Percentiles rank a stretch among this genome's conserved stretches.
Evolutionary conservation across 1,140 invertebrate genomes (phyloP).

Genomic region (Drosophila carrolli): DNA sequence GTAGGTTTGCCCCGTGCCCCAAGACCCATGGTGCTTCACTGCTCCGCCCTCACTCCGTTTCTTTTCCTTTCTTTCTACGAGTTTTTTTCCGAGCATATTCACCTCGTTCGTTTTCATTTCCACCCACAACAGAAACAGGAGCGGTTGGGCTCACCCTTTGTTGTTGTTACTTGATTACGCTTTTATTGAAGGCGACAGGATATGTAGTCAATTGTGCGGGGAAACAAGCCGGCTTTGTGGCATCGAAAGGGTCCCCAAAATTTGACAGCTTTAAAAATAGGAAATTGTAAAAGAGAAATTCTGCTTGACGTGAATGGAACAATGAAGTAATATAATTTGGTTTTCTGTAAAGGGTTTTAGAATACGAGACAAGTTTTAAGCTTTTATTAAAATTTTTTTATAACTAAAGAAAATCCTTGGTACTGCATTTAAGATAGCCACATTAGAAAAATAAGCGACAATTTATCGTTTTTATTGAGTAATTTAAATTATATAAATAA

Average conservation of each 20-base stretch:
- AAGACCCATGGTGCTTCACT: conserved; percentile 1
- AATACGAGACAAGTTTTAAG: neutral
- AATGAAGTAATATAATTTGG: conserved; percentile 6
- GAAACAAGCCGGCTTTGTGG: conserved; percentile 17
- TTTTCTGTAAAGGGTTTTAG: neutral
- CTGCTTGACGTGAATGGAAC: neutral
- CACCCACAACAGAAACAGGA: conserved; percentile 17
- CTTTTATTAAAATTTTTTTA: neutral
- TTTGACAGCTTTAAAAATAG: conserved; percentile 23
- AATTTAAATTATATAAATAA: too few relatives aligned
- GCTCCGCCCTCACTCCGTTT: conserved; percentile 25
- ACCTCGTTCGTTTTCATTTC: conserved; percentile 43
- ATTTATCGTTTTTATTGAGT: too few relatives aligned
- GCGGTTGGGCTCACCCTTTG: conserved; percentile 2
- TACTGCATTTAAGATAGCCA: too few relatives aligned
- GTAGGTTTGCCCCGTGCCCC: conserved; percentile 70
- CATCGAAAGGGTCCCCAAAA: conserved; percentile 5
- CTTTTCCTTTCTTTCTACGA: conserved; percentile 36
- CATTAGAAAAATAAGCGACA: too few relatives aligned
- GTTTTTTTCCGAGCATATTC: conserved; percentile 40
- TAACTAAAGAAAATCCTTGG: too few relatives aligned
- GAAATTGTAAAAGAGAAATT: neutral
- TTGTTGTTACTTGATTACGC: conserved; percentile 43
- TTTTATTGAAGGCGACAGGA: conserved; percentile 39
- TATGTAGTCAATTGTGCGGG: conserved; percentile 36